Evolutionary conservation across 1,140 invertebrate genomes (phyloP), one percentile per base, ranked within the genome.

Genomic region (Philotrypesis tridentata): DNA sequence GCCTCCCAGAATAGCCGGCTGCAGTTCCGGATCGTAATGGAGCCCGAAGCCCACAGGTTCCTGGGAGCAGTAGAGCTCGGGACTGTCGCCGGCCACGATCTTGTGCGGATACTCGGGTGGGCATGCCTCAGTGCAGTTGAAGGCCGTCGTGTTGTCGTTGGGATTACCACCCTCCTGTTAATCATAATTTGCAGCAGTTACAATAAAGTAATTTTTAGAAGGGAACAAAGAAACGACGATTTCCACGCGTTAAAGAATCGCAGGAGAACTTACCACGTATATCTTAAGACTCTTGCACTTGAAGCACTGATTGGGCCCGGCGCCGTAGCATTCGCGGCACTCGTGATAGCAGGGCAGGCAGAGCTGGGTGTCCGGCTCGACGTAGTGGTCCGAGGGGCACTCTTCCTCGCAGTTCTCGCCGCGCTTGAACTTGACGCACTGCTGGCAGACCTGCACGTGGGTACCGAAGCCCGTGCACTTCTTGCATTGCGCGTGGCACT

Each of bases 341-440:
- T 98, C 96, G 3, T 90, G 86, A 84, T 95, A 94, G 87, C 97
- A 98, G 12, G 95, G 94, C 11, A 96, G 93, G 89, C 97, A 98
- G 83, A 94, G 93, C 82, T 95, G 94, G 21, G 93, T 94, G 1
- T 91, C 91, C 29, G 96, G 93, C 86, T 97, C 96, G 1, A 96
- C 95, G 88, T 95, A 98, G 86, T 97, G 94, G 91, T 98, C 96
- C 0, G 92, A 87, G 0, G 96, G 95, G 89, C 98, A 99, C 88
- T 98, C 96, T 71, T 97, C 95, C 89, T 98, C 97, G 88, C 97
- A 99, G 87, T 97, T 96, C 85, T 98, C 96, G 1, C 96, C 96
- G 77, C 95, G 93, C 85, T 96, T 96, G 88, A 96, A 98, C 65
- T 95, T 95, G 7, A 94, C 94, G 88, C 97, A 99, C 85, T 97